Conservation (phyloP, 1,140 invertebrate genomes). For the Bathynomus jamesi region DNA sequence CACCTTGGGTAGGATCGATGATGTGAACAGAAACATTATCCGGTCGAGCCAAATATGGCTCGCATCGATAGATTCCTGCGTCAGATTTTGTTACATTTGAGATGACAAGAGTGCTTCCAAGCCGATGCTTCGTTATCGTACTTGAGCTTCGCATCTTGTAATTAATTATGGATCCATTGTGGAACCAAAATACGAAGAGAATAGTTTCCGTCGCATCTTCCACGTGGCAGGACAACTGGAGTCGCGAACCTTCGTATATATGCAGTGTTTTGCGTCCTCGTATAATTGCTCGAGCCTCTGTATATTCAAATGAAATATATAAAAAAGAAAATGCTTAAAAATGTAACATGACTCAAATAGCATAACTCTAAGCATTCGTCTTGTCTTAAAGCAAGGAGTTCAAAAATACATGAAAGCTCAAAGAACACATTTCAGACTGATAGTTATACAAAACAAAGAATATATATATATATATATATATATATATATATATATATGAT, state of each 20-base stretch:
- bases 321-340: too few relatives aligned
- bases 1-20: too few relatives aligned
- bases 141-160: background rate
- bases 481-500: too few relatives aligned
- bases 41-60: slow-evolving; percentile 9
- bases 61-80: slow-evolving; percentile 13
- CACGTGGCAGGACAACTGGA: slow-evolving; percentile 6
- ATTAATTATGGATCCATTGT: slow-evolving; percentile 14
- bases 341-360: too few relatives aligned
- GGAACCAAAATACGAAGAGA: slow-evolving; percentile 17
- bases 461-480: too few relatives aligned
- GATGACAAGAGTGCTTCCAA: slow-evolving; percentile 7
- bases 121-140: slow-evolving; percentile 5
- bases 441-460: too few relatives aligned
- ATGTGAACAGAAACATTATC: slow-evolving; percentile 15
- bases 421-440: too few relatives aligned
- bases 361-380: too few relatives aligned
- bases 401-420: too few relatives aligned
- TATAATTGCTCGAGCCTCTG: slow-evolving; percentile 15
- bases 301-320: too few relatives aligned
- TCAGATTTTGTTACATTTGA: slow-evolving; percentile 9
- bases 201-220: slow-evolving; percentile 14
- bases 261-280: slow-evolving; percentile 12
- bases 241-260: slow-evolving; percentile 11
- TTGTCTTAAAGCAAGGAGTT: too few relatives aligned